Base-by-base conservation (phyloP, 2,888 invertebrate genomes). In the Amiota minor region DNA sequence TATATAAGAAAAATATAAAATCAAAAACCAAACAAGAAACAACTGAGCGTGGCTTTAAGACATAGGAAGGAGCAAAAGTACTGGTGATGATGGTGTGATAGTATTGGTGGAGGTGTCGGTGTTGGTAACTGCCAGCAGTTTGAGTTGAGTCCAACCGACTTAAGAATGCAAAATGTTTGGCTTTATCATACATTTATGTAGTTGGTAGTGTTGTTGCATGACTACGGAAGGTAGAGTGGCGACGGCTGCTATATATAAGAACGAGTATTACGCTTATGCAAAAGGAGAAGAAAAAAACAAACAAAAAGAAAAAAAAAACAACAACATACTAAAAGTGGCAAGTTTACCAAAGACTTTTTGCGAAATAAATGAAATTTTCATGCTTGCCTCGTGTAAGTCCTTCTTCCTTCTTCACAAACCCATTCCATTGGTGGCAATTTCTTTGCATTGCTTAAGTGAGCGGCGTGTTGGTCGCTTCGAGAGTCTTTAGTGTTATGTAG, bases 291-390 rank as follows among this genome's bases (percentile, higher is more conserved):
- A 64, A 35, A 18, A 23, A 12, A n/a, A n/a, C 1, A 49, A 16
- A 23, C 49, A 23, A 18, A 16, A 59, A 68, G 65, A 16, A 67
- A 46, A 16, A 74, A 53, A 75, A 72, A 16, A 73, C 70, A 74
- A 71, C 74, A 62, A 77, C 75, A 50, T 45, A 71, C 75, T 74
- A 71, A 49, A 16, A 70, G 55, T 56, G 65, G 70, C 72, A 68
- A 75, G 74, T 80, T 77, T 76, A 62, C 70, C 73, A 79, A 79
- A 76, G 79, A 80, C 76, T 73, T 75, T 75, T 74, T 74, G 75
- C 73, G 70, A 70, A 76, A 75, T 79, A 84, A 89, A 82, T 85
- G 81, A 83, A 83, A 83, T 82, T 85, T 84, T 84, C 81, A 79
- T 84, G 83, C 81, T 72, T 72, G 72, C 59, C 20, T 50, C 50